Evolutionary conservation across 2,888 invertebrate species (phyloP).

Genomic region (Selenia dentaria): DNA sequence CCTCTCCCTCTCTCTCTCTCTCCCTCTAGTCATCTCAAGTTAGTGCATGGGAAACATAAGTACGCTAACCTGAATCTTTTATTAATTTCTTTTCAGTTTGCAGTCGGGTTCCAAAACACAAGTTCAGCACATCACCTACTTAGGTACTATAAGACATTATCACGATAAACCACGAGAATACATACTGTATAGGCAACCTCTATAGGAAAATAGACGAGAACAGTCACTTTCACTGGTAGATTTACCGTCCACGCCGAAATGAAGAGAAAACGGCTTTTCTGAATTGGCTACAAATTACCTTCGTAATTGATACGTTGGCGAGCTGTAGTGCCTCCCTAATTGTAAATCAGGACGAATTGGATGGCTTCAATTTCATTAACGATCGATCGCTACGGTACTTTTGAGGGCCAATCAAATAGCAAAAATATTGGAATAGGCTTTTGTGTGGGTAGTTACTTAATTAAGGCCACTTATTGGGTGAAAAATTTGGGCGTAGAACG

Average conservation of each 20-base stretch:
- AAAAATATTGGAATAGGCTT: conserved; percentile 18
- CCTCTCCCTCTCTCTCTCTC: too few relatives aligned
- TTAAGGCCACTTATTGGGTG: neutral
- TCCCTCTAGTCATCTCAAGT: too few relatives aligned
- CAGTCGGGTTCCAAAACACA: too few relatives aligned
- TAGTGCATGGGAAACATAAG: too few relatives aligned
- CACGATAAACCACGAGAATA: too few relatives aligned
- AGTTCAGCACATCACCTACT: too few relatives aligned
- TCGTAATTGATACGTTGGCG: conserved; percentile 35
- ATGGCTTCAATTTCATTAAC: conserved; percentile 32
- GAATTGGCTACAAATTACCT: conserved; percentile 35
- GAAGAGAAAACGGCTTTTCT: conserved; percentile 35
- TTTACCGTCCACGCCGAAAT: conserved; percentile 29
- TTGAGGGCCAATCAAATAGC: conserved; percentile 19
- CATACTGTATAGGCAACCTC: conserved; percentile 10
- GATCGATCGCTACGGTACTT: conserved; percentile 22
- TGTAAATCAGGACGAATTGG: conserved; percentile 28
- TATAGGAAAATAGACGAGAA: conserved; percentile 15
- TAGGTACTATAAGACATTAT: too few relatives aligned
- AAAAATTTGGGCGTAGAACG: too few relatives aligned
- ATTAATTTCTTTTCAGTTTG: too few relatives aligned
- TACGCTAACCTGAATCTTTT: too few relatives aligned
- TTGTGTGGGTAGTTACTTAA: conserved; percentile 1
- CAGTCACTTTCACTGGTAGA: conserved; percentile 21
- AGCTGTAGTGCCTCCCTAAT: conserved; percentile 30